Base-by-base conservation (phyloP, 2,888 invertebrate species). In the Arrhopalites spinosus region DNA sequence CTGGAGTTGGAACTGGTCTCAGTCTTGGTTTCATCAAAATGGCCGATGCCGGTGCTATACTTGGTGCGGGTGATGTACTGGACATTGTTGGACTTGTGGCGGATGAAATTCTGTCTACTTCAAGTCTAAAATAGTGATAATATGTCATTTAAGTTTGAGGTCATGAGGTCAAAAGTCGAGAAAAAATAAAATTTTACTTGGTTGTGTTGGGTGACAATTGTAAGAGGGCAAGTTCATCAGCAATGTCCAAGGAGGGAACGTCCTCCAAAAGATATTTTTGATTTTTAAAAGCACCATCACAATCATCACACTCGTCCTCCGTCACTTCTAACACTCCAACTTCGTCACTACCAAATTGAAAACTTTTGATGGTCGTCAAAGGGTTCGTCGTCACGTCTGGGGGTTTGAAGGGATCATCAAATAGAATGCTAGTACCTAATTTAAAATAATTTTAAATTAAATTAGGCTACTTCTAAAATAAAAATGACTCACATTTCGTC, bases 361-460 rank as follows among this genome's bases (percentile, higher is more conserved):
- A 50, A 25, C 23, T 53, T 29, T 59, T 59, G 59, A 25, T 59
- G 7, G 59, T 27, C 0, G 59, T 59, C 59, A 59, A 59, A 13
- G 36, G 36, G 3, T 3, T 36, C 36, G 36, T 36, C 5, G 59
- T 59, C 23, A 59, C 27, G 25, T 59, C 79, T 5, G 82, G 82
- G 0, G 79, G 81, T 17, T 81, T 81, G 72, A 82, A 82, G 1
- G 82, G 82, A 29, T 82, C 82, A 59, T 82, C 81, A 63, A 82
- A 82, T 27, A 82, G 61, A 43, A 82, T 77, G 66, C 78, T 81
- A 11, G 81, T 78, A 53, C 72, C 77, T 77, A 61, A 11, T 64
- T 23, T 27, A 3, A 25, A 64, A 64, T 17, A 20, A 3, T 8
- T 53, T 53, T 15, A 53, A 8, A 8, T 8, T 53, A 8, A 20